These are phyloP conservation scores for Lipophrys pholis DNA, from an alignment of 2,113 vertebrate genomes.

Conservation along the genomic window DNA sequence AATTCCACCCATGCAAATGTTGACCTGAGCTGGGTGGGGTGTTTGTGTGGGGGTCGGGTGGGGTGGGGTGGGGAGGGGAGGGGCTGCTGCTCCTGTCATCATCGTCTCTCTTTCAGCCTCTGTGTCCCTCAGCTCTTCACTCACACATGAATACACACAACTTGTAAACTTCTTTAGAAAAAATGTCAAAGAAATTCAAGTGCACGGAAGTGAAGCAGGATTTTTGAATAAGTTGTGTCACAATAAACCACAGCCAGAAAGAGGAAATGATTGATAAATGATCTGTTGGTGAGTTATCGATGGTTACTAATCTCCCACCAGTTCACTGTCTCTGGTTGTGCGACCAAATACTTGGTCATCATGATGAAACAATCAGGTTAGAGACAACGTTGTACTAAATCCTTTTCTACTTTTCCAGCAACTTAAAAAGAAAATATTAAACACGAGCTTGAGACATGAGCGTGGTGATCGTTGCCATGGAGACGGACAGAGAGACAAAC, in stretches of 20 bases:
- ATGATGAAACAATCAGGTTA: too few relatives aligned
- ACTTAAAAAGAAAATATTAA: too few relatives aligned
- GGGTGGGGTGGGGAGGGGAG: too few relatives aligned
- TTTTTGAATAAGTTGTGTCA: background rate
- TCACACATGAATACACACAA: conserved; percentile 6
- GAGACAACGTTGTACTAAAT: too few relatives aligned
- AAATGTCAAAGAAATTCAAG: conserved; percentile 54
- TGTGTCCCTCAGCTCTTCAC: conserved; percentile 36
- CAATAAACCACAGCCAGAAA: too few relatives aligned
- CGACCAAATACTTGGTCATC: too few relatives aligned
- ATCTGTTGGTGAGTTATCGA: too few relatives aligned
- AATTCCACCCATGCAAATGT: conserved; percentile 76
- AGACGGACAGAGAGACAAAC: conserved; percentile 35
- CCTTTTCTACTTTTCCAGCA: too few relatives aligned
- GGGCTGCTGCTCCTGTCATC: conserved; percentile 62
- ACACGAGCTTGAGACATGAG: background rate
- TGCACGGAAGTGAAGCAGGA: conserved; percentile 17
- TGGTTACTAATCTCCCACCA: too few relatives aligned
- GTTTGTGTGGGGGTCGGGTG: conserved; percentile 61
- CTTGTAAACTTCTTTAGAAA: background rate
- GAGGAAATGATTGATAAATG: too few relatives aligned
- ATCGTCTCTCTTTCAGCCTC: conserved; percentile 29
- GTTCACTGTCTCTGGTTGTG: too few relatives aligned
- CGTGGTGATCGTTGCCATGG: conserved; percentile 2
- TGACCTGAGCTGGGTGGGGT: conserved; percentile 75